phyloP scores from a whole-genome alignment of 2,888 invertebrate genomes.

The Hirtodrosophila confusa region DNA sequence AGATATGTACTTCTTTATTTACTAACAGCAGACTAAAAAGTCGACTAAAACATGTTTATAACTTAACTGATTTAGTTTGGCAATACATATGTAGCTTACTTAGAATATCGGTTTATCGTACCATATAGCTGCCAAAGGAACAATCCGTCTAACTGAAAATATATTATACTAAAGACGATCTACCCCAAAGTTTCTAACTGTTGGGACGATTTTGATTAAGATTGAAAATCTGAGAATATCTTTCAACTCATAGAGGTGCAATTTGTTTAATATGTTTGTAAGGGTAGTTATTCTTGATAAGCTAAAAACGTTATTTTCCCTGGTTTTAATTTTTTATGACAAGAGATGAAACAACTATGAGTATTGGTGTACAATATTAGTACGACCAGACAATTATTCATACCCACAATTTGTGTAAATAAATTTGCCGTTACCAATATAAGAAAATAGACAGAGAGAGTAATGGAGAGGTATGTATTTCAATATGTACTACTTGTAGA shows the following conservation, averaged over 20 bases:
- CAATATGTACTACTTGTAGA: conserved; percentile 1
- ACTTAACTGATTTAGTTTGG: too few species aligned
- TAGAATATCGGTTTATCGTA: not conserved
- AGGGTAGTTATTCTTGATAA: not conserved
- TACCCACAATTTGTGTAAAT: conserved; percentile 29
- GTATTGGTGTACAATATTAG: conserved; percentile 4
- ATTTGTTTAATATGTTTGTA: too few species aligned
- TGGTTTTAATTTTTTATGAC: not conserved
- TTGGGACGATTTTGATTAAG: conserved; percentile 16
- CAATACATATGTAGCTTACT: too few species aligned
- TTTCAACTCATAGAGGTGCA: too few species aligned
- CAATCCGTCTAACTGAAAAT: conserved; percentile 4
- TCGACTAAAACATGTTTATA: too few species aligned
- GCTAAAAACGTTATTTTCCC: not conserved
- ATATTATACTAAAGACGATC: conserved; percentile 4
- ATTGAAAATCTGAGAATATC: conserved; percentile 5
- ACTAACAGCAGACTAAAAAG: too few species aligned
- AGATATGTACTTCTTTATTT: too few species aligned
- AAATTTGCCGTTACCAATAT: conserved; percentile 28
- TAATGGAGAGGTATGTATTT: conserved; percentile 1
- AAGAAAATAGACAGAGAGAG: conserved; percentile 11
- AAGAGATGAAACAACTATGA: not conserved
- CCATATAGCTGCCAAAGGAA: conserved; percentile 22
- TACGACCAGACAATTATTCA: not conserved
- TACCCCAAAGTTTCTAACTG: conserved; percentile 9